Evolutionary conservation across 92 coral and sea anemone genomes (phyloP), one percentile per base, ranked within the genome.

Genomic region (Epizoanthus ramosus): DNA sequence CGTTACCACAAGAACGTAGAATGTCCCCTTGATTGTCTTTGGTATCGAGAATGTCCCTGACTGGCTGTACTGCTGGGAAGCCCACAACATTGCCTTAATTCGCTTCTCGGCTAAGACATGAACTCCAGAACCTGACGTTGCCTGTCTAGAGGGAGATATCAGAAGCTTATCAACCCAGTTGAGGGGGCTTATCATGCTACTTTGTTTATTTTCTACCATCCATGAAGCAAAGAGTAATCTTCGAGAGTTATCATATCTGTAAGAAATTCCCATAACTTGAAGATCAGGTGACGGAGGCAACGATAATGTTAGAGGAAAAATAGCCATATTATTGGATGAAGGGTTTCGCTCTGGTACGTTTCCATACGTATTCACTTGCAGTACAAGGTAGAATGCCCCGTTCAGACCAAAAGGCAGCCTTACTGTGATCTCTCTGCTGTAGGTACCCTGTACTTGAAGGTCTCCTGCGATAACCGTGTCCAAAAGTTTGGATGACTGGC

Each of bases 271-370:
- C 37, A 86, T 56, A 16, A 88, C 75, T 31, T 79, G 60, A 21
- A 92, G 80, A 61, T 92, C 86, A 50, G 97, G 90, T 21, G 72
- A 66, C 1, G 94, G 91, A 61, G 85, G 89, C 4, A 79, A 56
- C 21, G 57, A 50, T 43, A 92, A 57, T 8, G 28, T 13, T 21
- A 83, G 10, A 35, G 22, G 86, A 22, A 33, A 24, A 41, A 83
- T 68, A 9, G 83, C 88, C 47, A 64, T 58, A 79, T 92, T 92
- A 79, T 85, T 92, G 0, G 74, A 35, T 18, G 28, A 63, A 5
- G 80, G 84, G 54, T 74, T 83, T 22, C 66, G 67, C 68, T 90
- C 97, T 10, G 52, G 73, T 2, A 91, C 37, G 14, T 43, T 60
- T 37, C 68, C 76, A 50, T 85, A 74, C 18, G 71, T 71, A 60